Percentiles rank a stretch among this genome's conserved stretches.
phyloP scores from a whole-genome alignment of 2,888 invertebrate genomes.

The Eutolmus rufibarbis region DNA sequence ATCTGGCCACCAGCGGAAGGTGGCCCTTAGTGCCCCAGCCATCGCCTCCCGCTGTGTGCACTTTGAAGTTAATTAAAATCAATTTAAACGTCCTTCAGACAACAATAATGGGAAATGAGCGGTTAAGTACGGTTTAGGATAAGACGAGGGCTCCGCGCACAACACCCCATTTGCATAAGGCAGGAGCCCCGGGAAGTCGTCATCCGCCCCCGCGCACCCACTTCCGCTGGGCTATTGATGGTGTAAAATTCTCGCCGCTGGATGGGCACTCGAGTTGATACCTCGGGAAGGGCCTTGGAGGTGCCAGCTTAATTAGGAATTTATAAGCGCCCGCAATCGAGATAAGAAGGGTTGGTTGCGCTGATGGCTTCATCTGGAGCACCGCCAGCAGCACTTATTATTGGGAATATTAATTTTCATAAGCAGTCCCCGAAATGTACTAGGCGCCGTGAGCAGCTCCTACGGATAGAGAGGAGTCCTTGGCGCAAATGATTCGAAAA shows the following conservation, averaged over 20 bases:
- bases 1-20: slow-evolving; percentile 10
- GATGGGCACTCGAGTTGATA: neutral
- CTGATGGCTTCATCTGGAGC: slow-evolving; percentile 10
- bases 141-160: neutral
- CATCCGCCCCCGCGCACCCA: neutral
- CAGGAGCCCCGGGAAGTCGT: neutral
- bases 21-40: neutral
- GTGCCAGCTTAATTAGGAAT: slow-evolving; percentile 3
- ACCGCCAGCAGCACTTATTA: neutral
- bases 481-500: neutral
- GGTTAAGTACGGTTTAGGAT: slow-evolving; percentile 32
- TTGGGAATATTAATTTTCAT: neutral
- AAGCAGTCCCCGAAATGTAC: neutral
- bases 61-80: slow-evolving; percentile 41
- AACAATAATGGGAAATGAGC: slow-evolving; percentile 33
- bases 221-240: neutral
- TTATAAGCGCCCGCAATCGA: slow-evolving; percentile 2
- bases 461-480: neutral
- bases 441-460: neutral
- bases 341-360: neutral
- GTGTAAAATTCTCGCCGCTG: neutral
- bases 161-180: slow-evolving; percentile 18
- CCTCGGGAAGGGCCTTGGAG: neutral
- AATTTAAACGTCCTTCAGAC: slow-evolving; percentile 33
- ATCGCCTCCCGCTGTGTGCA: neutral